Base-by-base conservation (phyloP, 2,888 invertebrate species). In the Onthophagus sagittarius region DNA sequence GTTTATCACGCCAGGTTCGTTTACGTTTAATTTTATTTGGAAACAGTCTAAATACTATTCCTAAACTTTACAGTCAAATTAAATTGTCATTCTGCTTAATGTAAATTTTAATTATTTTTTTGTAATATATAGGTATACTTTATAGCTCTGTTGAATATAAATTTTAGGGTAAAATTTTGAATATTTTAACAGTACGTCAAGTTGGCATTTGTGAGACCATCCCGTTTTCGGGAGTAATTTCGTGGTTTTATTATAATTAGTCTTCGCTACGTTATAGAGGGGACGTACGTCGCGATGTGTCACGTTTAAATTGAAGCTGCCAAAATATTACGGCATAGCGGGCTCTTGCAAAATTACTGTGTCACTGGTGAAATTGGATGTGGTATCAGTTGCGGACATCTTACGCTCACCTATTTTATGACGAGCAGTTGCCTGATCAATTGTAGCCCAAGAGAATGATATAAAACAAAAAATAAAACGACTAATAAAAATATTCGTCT, bases 181-280 rank as follows among this genome's bases (percentile, higher is more conserved):
- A 53, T 53, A 53, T 7, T 53, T 53, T 53, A 53, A 53, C 39
- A 9, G 7, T 11, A 53, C 39, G 39, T 53, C 39, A 53, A 53
- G 4, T 53, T 53, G 39, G 39, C 11, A 3, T 23, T 9, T 53
- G 39, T 53, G 39, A 32, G 33, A 15, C 23, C 33, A 39, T 71
- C 32, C 53, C 65, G 65, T 71, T 71, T 67, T 73, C 62, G 31
- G 70, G 65, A 73, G 71, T 71, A 71, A 65, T 70, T 53, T 71
- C 71, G 71, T 14, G 67, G 71, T 62, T 71, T 73, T 64, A 71
- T 73, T 73, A 65, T 67, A 71, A 67, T 71, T 71, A 73, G 71
- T 71, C 67, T 32, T 31, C 23, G 23, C 67, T 64, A 31, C 69
- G 70, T 73, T 70, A 71, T 67, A 73, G 39, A 23, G 15, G 63